A percentile compares a stretch with the other conserved stretches of the same genome.
Evolutionary conservation across 2,888 invertebrate species (phyloP).

Genomic region (Eupithecia inturbata): DNA sequence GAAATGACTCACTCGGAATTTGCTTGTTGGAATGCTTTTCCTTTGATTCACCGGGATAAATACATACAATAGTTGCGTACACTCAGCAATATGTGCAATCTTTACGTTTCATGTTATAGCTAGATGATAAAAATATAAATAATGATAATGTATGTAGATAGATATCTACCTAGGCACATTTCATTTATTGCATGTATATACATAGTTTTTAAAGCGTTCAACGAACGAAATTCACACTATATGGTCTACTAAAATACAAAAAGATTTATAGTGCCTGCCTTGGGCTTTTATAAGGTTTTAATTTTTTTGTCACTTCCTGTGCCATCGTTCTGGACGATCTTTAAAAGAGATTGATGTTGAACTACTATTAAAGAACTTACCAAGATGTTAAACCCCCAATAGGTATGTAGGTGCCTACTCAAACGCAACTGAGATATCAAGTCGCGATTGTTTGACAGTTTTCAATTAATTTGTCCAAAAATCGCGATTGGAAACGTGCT

Average conservation of each 20-base stretch:
- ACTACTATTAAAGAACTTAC: not conserved
- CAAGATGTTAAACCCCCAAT: not conserved
- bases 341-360: not conserved
- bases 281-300: too few relatives aligned
- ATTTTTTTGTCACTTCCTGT: too few relatives aligned
- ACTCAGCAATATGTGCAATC: not conserved
- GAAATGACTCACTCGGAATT: slow-evolving; percentile 63
- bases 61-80: not conserved
- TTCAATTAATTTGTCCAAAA: not conserved
- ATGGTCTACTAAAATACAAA: not conserved
- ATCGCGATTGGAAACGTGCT: not conserved
- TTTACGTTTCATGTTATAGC: not conserved
- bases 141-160: not conserved
- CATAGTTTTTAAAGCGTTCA: too few relatives aligned
- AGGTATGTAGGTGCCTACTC: not conserved
- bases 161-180: not conserved
- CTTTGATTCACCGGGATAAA: slow-evolving; percentile 61
- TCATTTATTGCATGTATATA: not conserved
- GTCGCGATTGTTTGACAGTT: not conserved
- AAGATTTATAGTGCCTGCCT: not conserved
- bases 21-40: slow-evolving; percentile 57
- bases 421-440: not conserved
- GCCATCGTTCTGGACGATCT: too few relatives aligned
- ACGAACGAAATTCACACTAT: too few relatives aligned
- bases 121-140: not conserved